phyloP scores from a whole-genome alignment of 2,113 vertebrate species.

The Pollimyrus isidori region DNA sequence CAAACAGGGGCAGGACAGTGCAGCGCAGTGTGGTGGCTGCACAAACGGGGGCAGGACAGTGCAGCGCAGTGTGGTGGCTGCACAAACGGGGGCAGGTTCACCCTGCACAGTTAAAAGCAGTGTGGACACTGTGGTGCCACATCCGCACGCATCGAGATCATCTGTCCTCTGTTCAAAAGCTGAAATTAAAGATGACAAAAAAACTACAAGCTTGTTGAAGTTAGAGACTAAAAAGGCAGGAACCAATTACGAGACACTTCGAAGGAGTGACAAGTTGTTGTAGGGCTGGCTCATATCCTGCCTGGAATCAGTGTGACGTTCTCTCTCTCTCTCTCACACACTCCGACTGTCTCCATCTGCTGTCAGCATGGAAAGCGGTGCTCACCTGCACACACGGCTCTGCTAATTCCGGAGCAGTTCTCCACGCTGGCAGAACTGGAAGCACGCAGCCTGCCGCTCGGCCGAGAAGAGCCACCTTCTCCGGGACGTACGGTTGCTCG shows the following conservation, averaged over 20 bases:
- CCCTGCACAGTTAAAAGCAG: not conserved
- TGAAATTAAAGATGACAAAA: slow-evolving; percentile 14
- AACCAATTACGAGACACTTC: not conserved
- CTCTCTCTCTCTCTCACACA: not conserved
- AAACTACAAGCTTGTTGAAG: not conserved
- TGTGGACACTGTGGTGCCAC: not conserved
- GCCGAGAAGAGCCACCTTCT: not conserved
- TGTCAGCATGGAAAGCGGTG: not conserved
- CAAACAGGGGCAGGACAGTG: too few species aligned
- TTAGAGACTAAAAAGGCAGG: not conserved
- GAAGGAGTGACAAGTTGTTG: slow-evolving; percentile 4
- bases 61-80: not conserved
- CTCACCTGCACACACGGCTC: not conserved
- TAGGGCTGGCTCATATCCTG: not conserved
- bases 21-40: not conserved
- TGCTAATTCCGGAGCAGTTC: slow-evolving; percentile 1
- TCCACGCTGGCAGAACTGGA: not conserved
- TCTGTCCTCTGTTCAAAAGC: not conserved
- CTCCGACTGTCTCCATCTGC: not conserved
- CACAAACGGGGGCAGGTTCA: not conserved
- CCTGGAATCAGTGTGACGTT: not conserved
- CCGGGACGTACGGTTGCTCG: not conserved
- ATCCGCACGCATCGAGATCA: not conserved
- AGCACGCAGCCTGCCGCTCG: not conserved
- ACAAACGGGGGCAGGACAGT: not conserved